A percentile compares a stretch with the other conserved stretches of the same genome.
These are phyloP conservation scores for Pithys albifrons DNA, from an alignment of 2,113 vertebrate genomes.

Conservation along the genomic window DNA sequence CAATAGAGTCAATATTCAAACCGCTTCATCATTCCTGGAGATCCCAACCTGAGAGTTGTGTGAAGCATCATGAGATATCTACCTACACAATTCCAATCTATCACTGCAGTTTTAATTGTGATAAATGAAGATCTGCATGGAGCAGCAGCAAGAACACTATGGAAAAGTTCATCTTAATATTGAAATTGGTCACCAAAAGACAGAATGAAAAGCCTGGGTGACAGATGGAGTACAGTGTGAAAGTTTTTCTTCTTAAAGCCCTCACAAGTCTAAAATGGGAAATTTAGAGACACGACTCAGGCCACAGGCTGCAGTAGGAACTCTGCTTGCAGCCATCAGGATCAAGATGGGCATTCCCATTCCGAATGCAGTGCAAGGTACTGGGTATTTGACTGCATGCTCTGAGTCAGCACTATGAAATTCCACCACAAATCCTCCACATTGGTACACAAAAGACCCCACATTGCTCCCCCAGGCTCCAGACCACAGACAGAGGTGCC, in stretches of 20 bases:
- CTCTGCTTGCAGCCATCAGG: background rate
- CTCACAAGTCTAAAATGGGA: background rate
- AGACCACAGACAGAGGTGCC: background rate
- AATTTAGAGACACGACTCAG: background rate
- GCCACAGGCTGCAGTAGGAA: background rate
- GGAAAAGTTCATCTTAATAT: background rate
- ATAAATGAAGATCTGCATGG: background rate
- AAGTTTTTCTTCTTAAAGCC: background rate
- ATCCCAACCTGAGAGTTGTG: background rate
- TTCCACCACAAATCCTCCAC: background rate
- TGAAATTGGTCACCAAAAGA: background rate
- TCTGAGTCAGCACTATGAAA: background rate
- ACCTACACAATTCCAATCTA: background rate
- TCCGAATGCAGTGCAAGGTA: background rate
- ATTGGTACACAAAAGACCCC: background rate
- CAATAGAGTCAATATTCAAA: background rate
- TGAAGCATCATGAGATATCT: background rate
- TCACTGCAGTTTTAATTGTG: background rate
- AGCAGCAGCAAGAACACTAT: background rate
- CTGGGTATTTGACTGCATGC: rapidly evolving
- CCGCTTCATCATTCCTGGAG: background rate
- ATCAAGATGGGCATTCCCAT: background rate
- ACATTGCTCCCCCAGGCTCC: too few relatives aligned
- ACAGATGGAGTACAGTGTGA: background rate
- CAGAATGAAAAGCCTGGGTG: background rate